Base-by-base conservation (phyloP, 1,140 invertebrate species). In the Drosophila athabasca region DNA sequence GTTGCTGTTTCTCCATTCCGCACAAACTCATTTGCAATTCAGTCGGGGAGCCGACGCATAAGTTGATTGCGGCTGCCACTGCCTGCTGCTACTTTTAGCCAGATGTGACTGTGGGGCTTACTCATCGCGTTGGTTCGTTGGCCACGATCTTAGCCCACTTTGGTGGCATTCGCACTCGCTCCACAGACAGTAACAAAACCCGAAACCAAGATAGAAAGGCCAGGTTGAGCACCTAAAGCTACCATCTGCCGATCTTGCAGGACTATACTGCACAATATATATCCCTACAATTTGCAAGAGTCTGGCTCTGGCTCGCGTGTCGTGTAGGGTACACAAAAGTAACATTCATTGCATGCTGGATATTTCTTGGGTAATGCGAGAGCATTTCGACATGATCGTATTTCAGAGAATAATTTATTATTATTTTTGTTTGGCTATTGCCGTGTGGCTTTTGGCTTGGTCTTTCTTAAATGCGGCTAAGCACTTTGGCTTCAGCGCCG, bases 391-490 rank as follows among this genome's bases (percentile, higher is more conserved):
- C 78, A 85, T 66, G 82, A 85, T 85, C 81, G 70, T 75, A 62
- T 85, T 87, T 82, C 81, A 87, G 74, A 81, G 82, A 85, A 78
- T 87, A 79, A 79, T 81, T 82, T 82, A 74, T 83, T 69, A 49
- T 70, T 19, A 19, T 76, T 79, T 81, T 62, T 77, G 65, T 62
- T 72, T 67, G 46, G 24, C 76, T 57, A 59, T 62, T 57, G 61
- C 57, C 62, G 58, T 45, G 60, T 59, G 65, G 45, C 75, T 71
- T 35, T 78, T 52, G 59, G 53, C 61, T 57, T 57, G 22, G 76
- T 62, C 70, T 74, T 87, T 81, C 83, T 67, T 75, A 87, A 85
- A 85, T 85, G 81, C 82, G 81, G 81, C 82, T 85, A 85, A 87
- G 82, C 74, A 87, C 81, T 77, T 54, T 51, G 64, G 49, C 75